Percentiles rank a stretch among this genome's conserved stretches.
phyloP scores from a whole-genome alignment of 2,113 vertebrate species.

The Grammomys surdaster region DNA sequence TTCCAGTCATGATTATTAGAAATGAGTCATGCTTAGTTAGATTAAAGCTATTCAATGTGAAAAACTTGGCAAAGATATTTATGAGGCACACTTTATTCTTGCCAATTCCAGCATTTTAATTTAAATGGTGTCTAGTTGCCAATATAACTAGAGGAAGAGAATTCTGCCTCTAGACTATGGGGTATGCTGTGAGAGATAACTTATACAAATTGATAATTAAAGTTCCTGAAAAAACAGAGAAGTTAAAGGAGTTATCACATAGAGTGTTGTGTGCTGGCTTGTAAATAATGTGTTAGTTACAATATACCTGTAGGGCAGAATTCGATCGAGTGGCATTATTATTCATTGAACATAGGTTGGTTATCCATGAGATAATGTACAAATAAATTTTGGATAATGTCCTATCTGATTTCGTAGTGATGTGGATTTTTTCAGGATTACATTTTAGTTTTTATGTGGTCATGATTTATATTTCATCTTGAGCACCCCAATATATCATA shows the following conservation, averaged over 20 bases:
- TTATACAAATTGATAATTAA: not conserved
- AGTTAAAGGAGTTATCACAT: not conserved
- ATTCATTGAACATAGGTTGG: not conserved
- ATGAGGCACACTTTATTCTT: not conserved
- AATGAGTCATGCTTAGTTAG: not conserved
- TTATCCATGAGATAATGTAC: not conserved
- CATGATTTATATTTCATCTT: not conserved
- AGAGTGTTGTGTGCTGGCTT: not conserved
- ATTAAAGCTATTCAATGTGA: not conserved
- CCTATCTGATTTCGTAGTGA: not conserved
- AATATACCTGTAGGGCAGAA: not conserved
- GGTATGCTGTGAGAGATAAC: not conserved
- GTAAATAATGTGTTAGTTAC: conserved; percentile 9
- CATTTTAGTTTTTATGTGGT: not conserved
- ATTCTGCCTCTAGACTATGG: not conserved
- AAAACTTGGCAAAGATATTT: not conserved
- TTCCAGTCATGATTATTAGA: not conserved
- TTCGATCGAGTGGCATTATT: not conserved
- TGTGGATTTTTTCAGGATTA: conserved; percentile 6
- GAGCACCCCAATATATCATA: not conserved
- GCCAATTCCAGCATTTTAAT: not conserved
- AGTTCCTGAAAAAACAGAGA: not conserved
- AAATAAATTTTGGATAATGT: not conserved
- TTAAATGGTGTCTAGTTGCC: not conserved
- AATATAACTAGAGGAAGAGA: not conserved